Evolutionary conservation across 1,140 invertebrate genomes (phyloP), one percentile per base, ranked within the genome.

Genomic region (Xylocopa sonorina): DNA sequence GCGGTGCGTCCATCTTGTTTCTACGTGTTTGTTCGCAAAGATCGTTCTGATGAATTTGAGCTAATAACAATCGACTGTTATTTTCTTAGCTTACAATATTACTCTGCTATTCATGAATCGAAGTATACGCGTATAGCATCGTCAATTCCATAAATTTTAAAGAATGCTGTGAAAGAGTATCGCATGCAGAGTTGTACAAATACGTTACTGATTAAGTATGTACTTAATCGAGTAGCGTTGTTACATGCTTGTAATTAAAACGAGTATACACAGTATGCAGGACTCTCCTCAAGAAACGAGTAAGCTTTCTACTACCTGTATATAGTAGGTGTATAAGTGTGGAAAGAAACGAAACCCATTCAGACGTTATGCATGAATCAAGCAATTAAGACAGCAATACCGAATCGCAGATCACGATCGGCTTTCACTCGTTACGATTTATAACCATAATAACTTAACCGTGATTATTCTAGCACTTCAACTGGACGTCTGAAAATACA

Each of bases 341-440:
- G 18, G 1, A 3, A 1, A 46, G 29, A 64, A 64, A 64, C 18
- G n/a, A 41, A 63, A 43, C 43, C 41, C 41, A 64, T 46, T 27
- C 24, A 43, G 38, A 46, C 24, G 24, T 7, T 46, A 43, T 43
- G 34, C 16, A 29, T 64, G 24, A 64, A 64, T 46, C 62, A 12
- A 12, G 41, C 12, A 29, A 64, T 64, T 46, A 32, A 57, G 38
- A 63, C 24, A n/a, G n/a, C 21, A 24, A 14, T 57, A 16, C 24
- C 18, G 55, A 57, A 32, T 57, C 29, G 4, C 16, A 16, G 16
- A 32, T 32, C 55, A 21, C 16, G 14, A 57, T 2, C 3, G 34
- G 34, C 60, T 63, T 63, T 63, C 60, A 4, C 38, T 43, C 24
- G 60, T 43, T 43, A 63, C 60, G n/a, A 43, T 63, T 43, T 63